These are phyloP conservation scores for Chrysomela aeneicollis DNA, from an alignment of 2,888 invertebrate genomes.

Conservation along the genomic window DNA sequence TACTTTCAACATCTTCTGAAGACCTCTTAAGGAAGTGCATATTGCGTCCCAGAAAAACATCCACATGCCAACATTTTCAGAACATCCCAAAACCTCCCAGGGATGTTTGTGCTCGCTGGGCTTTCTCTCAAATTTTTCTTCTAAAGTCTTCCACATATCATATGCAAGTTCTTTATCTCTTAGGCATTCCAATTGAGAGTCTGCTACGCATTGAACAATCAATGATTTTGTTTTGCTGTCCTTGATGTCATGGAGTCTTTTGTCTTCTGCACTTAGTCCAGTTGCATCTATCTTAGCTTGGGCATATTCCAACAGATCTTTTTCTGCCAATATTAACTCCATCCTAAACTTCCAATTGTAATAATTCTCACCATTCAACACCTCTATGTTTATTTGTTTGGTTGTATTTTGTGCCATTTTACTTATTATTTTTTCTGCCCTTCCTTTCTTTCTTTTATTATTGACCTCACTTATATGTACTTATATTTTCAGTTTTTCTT, in stretches of 20 bases:
- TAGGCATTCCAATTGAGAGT: conserved; percentile 27
- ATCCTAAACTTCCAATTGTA: conserved; percentile 20
- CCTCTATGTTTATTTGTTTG: neutral
- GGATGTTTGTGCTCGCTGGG: no score
- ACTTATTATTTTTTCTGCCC: no score
- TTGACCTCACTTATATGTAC: no score
- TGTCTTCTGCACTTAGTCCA: neutral
- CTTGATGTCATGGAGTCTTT: neutral
- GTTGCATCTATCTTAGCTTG: neutral
- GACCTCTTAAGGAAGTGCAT: no score
- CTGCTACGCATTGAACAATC: conserved; percentile 2
- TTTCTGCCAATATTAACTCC: conserved; percentile 19
- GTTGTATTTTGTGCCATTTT: neutral
- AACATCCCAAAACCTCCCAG: no score
- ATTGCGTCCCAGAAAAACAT: no score
- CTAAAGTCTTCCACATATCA: conserved; percentile 32
- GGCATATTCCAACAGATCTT: conserved; percentile 3
- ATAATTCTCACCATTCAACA: conserved; percentile 13
- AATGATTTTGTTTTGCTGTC: conserved; percentile 16
- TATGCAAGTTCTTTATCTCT: conserved; percentile 29
- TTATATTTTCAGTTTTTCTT: no score
- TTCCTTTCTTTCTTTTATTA: no score
- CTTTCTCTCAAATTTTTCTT: conserved; percentile 35
- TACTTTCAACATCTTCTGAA: no score
- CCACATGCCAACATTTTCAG: no score